Evolutionary conservation across 2,888 invertebrate species (phyloP), one percentile per base, ranked within the genome.

Genomic region (Xanthia togata): DNA sequence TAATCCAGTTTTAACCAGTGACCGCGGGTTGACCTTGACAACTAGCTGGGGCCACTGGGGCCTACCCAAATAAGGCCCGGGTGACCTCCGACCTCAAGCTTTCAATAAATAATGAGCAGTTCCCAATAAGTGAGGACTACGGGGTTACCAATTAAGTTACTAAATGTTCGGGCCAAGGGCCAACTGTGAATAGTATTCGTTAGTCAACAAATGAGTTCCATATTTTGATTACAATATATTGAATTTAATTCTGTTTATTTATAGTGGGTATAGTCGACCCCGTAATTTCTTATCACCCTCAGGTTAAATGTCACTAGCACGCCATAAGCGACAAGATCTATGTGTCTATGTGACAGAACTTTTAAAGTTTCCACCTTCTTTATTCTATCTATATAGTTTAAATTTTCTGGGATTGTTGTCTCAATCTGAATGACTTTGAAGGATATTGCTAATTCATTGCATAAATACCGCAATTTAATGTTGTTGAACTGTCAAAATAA

Each of bases 101-200:
- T 64, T 84, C 31, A 59, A 82, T 82, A 75, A 84, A 84, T 84
- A 84, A 82, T 82, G 55, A 82, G 63, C 53, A 41, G 62, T 60
- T 57, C 31, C 44, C 63, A 47, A 64, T 68, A n/a, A 63, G 26
- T 44, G 41, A 20, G n/a, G 57, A 4, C 5, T 50, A 4, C 8
- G n/a, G 26, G 44, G 20, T 9, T 70, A 23, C 23, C 53, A 79
- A 82, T 79, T 44, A 69, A 74, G 83, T 57, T 23, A 38, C 53
- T 59, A 50, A 68, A 53, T 57, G 6, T 17, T 14, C 31, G 38
- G n/a, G 23, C 31, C 4, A 14, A 14, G 17, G 50, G 47, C 4
- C 11, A 35, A 41, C 31, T 26, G n/a, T 68, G 11, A 47, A 65
- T 50, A 44, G 35, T 69, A 50, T 69, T 64, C 26, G 17, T 64